Evolutionary conservation across 1,140 invertebrate genomes (phyloP), one percentile per base, ranked within the genome.

Genomic region (Batillaria attramentaria): DNA sequence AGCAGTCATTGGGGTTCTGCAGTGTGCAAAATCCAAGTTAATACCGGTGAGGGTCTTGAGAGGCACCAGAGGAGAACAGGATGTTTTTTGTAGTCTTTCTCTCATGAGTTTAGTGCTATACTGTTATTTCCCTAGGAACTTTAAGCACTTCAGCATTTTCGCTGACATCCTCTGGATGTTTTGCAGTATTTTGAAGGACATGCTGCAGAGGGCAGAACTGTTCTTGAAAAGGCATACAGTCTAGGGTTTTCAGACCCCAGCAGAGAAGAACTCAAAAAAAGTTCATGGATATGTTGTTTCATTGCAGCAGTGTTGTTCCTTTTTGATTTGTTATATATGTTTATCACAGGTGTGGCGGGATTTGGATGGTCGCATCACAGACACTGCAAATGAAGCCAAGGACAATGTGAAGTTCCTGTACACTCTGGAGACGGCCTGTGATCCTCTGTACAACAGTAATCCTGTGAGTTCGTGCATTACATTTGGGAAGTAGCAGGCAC

Each of bases 321-420:
- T 4, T 41, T 62, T 62, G 60, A n/a, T n/a, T n/a, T n/a, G n/a
- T n/a, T n/a, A n/a, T 31, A 20, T 46, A 10, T 41, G 33, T 28
- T 78, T 24, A 35, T 82, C 84, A 24, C 78, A 91, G 89, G 84
- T 80, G 37, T 91, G 90, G 90, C 88, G 89, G 62, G 90, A 91
- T 76, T 83, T 91, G 57, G 90, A 91, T 78, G 80, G 88, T 16
- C 83, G 88, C 57, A 90, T 91, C 50, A 91, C 90, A 43, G 90
- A 91, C 68, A 83, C 87, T 28, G 88, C 89, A 33, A 98, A 97
- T 85, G 97, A 98, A 91, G 96, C 97, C 0, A 95, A 96, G 82
- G 97, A 98, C 88, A 98, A 98, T 86, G 96, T 97, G 0, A 97
- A 97, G 88, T 99, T 96, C 84, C 96, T 98, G 78, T 97, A 98